Percentiles rank a stretch among this genome's conserved stretches.
These are phyloP conservation scores for Drosophila neocordata DNA, from an alignment of 1,140 invertebrate species.

Conservation along the genomic window DNA sequence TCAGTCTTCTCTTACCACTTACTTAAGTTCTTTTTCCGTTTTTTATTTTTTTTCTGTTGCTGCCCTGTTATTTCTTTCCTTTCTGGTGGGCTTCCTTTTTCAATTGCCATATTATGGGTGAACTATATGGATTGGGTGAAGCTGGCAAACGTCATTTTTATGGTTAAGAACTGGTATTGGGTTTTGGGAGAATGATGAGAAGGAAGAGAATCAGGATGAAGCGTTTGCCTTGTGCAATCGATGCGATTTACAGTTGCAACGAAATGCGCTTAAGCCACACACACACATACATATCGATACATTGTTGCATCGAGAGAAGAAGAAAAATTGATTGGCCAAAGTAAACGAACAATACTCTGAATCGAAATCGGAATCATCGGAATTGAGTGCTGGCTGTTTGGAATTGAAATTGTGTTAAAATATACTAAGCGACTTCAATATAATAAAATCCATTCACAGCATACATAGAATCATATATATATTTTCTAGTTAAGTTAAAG, in stretches of 20 bases:
- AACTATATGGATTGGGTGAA: constrained; percentile 1
- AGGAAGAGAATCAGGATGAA: not conserved
- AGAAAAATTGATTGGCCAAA: constrained; percentile 47
- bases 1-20: constrained; percentile 8
- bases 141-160: constrained; percentile 43
- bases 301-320: constrained; percentile 56
- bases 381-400: constrained; percentile 6
- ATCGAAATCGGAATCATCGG: constrained; percentile 6
- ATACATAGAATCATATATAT: too few species aligned
- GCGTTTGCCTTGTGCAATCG: constrained; percentile 28
- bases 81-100: not conserved
- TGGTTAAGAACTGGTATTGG: constrained; percentile 37
- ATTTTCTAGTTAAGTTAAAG: not conserved
- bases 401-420: constrained; percentile 7
- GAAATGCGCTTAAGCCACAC: constrained; percentile 34
- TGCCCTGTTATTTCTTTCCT: too few species aligned
- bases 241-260: constrained; percentile 44
- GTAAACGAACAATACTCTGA: not conserved
- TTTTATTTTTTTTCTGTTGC: not conserved
- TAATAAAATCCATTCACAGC: not conserved
- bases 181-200: not conserved
- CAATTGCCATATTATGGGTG: constrained; percentile 9
- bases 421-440: not conserved
- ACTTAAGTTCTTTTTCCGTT: not conserved
- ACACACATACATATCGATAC: constrained; percentile 13